A percentile compares a stretch with the other conserved stretches of the same genome.
Conservation (phyloP, 2,797 vertebrate genomes). For the Chanos chanos region DNA sequence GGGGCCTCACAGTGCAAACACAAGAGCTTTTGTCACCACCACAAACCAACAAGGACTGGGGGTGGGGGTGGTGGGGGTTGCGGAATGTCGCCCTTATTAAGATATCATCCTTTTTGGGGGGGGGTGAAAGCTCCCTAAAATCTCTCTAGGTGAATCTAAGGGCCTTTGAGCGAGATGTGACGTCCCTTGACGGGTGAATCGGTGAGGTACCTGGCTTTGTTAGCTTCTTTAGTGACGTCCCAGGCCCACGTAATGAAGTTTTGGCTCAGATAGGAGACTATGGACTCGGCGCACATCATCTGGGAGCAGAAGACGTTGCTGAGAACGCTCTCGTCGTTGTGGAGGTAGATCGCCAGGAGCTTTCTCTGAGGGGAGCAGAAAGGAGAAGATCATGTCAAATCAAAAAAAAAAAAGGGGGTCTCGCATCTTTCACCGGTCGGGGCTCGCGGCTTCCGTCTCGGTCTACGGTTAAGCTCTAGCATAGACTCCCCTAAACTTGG, state of each 20-base stretch:
- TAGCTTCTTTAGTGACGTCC: slow-evolving; percentile 97
- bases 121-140: slow-evolving; percentile 51
- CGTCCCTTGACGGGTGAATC: not conserved
- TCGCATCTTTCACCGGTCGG: slow-evolving; percentile 11
- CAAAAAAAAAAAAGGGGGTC: not conserved
- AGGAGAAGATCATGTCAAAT: slow-evolving; percentile 37
- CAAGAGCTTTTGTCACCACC: slow-evolving; percentile 71
- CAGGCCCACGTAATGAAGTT: slow-evolving; percentile 99
- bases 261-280: slow-evolving; percentile 98
- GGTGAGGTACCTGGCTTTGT: slow-evolving; percentile 89
- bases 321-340: slow-evolving; percentile 98
- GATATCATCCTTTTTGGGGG: slow-evolving; percentile 48
- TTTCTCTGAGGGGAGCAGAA: slow-evolving; percentile 87
- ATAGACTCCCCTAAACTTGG: slow-evolving; percentile 6
- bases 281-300: slow-evolving; percentile 98
- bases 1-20: slow-evolving; percentile 73
- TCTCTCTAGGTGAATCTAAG: slow-evolving; percentile 45
- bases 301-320: slow-evolving; percentile 99
- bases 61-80: slow-evolving; percentile 49
- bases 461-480: slow-evolving; percentile 14
- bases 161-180: not conserved
- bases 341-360: slow-evolving; percentile 99
- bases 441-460: slow-evolving; percentile 20
- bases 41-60: slow-evolving; percentile 55
- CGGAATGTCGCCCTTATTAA: slow-evolving; percentile 61